These are phyloP conservation scores for Neoascia interrupta DNA, from an alignment of 2,888 invertebrate species.

Conservation along the genomic window DNA sequence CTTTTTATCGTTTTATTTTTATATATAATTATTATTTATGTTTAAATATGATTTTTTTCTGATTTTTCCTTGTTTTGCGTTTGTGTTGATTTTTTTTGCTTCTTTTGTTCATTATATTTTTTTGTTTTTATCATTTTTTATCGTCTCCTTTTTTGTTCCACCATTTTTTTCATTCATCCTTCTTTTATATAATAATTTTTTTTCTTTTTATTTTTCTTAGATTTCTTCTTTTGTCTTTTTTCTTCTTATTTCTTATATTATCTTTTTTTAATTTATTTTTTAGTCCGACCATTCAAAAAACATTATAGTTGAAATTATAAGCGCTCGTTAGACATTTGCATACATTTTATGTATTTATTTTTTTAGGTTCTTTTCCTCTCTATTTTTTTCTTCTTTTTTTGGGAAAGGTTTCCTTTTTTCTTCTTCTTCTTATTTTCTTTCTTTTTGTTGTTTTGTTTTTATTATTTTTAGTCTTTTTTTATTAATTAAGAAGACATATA, in stretches of 20 bases:
- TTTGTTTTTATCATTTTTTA: conserved; percentile 36
- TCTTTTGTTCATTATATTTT: conserved; percentile 50
- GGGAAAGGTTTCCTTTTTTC: conserved; percentile 71
- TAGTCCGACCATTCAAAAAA: conserved; percentile 78
- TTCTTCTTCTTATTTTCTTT: conserved; percentile 72
- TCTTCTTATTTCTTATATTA: conserved; percentile 41
- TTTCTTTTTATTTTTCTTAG: conserved; percentile 63
- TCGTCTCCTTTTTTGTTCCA: conserved; percentile 50
- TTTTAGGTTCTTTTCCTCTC: conserved; percentile 63
- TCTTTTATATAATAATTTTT: conserved; percentile 69
- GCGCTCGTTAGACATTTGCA: conserved; percentile 70
- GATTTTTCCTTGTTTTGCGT: conserved; percentile 68
- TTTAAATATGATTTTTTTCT: conserved; percentile 51
- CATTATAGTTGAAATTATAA: conserved; percentile 78
- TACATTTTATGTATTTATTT: conserved; percentile 70
- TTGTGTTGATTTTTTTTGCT: conserved; percentile 41
- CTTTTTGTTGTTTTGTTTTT: conserved; percentile 71
- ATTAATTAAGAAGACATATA: conserved; percentile 78
- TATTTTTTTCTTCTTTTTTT: conserved; percentile 71
- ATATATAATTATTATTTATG: conserved; percentile 62
- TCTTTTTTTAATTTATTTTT: conserved; percentile 48
- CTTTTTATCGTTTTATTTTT: conserved; percentile 48
- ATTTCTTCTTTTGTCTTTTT: conserved; percentile 50
- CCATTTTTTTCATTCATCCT: conserved; percentile 51
- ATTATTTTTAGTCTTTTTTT: conserved; percentile 72